phyloP scores from a whole-genome alignment of 2,113 vertebrate genomes.

The Lonchura striata region DNA sequence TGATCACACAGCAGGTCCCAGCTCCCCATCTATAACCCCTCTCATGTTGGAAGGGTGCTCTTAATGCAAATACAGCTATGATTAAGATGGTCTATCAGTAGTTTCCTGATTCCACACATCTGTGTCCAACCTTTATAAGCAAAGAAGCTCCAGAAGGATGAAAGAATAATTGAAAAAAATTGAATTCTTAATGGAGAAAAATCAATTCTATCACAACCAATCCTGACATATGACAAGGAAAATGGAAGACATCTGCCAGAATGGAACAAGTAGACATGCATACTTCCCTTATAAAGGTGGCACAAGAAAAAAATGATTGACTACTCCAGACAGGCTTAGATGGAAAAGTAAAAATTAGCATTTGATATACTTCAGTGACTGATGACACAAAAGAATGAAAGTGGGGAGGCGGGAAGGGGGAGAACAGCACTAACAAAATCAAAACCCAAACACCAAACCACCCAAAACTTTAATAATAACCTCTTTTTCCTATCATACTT shows the following conservation, averaged over 20 bases:
- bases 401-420: rapidly evolving
- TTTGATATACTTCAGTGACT: neutral
- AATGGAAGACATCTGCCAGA: conserved; percentile 30
- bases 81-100: neutral
- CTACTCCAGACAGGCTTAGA: neutral
- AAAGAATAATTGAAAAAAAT: neutral
- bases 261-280: neutral
- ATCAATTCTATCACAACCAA: neutral
- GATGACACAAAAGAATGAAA: neutral
- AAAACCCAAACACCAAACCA: neutral
- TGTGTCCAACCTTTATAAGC: neutral
- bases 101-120: neutral
- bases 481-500: neutral
- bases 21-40: neutral
- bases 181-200: neutral
- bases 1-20: neutral
- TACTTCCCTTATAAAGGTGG: neutral
- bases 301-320: neutral
- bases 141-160: neutral
- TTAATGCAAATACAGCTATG: neutral
- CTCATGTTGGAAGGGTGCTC: neutral
- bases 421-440: neutral
- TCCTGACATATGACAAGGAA: neutral
- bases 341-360: neutral
- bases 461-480: neutral